Base-by-base conservation (phyloP, 2,113 vertebrate species). In the Scomber colias region DNA sequence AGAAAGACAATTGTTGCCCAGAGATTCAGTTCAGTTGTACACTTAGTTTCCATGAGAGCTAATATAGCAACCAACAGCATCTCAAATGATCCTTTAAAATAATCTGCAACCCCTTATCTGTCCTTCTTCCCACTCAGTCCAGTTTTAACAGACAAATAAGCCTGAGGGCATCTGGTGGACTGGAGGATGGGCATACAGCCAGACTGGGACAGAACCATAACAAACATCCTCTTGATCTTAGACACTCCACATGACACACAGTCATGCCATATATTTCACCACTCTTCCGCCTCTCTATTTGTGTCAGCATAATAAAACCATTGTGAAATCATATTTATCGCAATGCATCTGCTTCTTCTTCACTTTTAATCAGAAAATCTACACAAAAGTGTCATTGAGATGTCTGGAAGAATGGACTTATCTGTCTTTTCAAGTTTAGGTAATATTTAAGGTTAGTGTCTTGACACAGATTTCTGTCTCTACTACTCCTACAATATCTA, bases 341-440 rank as follows among this genome's bases (percentile, higher is more conserved):
- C 55, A 65, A 77, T 46, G 60, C 82, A 89, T 74, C 80, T 85
- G 82, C 68, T 53, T 82, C 81, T 46, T 80, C 84, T 68, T 62
- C 59, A 77, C 61, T 84, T 27, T 74, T 51, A 19, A 73, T 79
- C 55, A 73, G 57, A 73, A 81, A 85, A 74, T 68, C 55, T 77
- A 65, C 24, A 63, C 71, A 57, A 19, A 30, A 55, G 61, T 56
- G 61, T 68, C 5, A 44, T 59, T 3, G 3, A 54, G 19, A 65
- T 15, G 31, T 24, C 56, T 27, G 21, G 24, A 76, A 50, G 16
- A 17, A 5, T 5, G 5, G 12, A 73, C 51, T 77, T 54, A 11
- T 6, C 11, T 4, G 3, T 59, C 35, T 19, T 19, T 21, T 21
- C 8, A 45, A 44, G 8, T 5, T 50, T 11, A 7, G n/a, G 21